These are phyloP conservation scores for Drusus annulatus DNA, from an alignment of 1,140 invertebrate species.

Conservation along the genomic window DNA sequence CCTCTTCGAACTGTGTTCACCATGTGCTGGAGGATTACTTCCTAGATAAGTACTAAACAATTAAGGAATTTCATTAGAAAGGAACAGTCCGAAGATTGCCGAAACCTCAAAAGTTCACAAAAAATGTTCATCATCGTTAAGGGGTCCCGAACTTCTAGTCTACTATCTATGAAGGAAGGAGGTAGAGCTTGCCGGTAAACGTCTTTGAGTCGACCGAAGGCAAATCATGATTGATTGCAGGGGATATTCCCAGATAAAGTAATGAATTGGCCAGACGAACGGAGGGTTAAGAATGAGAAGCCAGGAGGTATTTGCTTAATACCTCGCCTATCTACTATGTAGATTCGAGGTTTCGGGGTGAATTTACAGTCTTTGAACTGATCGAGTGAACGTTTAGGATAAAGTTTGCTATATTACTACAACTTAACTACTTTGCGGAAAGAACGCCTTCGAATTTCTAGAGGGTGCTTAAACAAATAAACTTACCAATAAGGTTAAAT, in stretches of 20 bases:
- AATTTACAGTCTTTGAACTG: background rate
- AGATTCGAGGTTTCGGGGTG: background rate
- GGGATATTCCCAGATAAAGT: conserved; percentile 24
- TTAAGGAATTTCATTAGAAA: too few relatives aligned
- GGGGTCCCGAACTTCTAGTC: background rate
- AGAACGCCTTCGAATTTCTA: too few relatives aligned
- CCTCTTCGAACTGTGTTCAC: too few relatives aligned
- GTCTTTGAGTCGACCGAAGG: conserved; percentile 18
- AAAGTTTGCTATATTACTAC: too few relatives aligned
- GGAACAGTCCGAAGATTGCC: too few relatives aligned
- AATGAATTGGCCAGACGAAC: conserved; percentile 40
- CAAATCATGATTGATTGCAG: conserved; percentile 51
- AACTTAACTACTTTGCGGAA: too few relatives aligned
- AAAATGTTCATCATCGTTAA: conserved; percentile 14
- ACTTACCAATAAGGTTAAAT: background rate
- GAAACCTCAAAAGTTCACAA: conserved; percentile 12
- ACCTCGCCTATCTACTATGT: too few relatives aligned
- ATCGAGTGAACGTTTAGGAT: background rate
- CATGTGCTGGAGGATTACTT: too few relatives aligned
- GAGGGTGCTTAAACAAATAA: background rate
- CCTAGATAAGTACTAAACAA: too few relatives aligned
- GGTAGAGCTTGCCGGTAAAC: background rate
- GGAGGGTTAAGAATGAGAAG: conserved; percentile 2
- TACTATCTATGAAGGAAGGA: too few relatives aligned
- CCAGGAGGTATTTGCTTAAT: background rate